These are phyloP conservation scores for Sterna hirundo DNA, from an alignment of 2,113 vertebrate species.

Conservation along the genomic window DNA sequence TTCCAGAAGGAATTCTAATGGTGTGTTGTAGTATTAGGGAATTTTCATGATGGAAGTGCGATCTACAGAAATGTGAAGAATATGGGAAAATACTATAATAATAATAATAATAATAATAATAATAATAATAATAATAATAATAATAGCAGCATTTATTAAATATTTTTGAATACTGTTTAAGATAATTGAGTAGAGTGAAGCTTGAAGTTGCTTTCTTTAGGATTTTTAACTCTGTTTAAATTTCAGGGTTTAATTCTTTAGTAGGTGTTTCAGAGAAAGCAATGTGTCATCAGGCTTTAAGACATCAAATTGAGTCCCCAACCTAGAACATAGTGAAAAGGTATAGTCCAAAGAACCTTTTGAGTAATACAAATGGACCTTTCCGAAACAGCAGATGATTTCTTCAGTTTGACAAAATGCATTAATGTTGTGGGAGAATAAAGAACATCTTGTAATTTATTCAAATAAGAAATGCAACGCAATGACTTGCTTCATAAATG, in stretches of 20 bases:
- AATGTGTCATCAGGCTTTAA: background rate
- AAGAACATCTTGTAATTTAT: background rate
- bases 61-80: background rate
- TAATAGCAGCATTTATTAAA: background rate
- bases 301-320: background rate
- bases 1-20: background rate
- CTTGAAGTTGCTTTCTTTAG: background rate
- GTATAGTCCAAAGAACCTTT: background rate
- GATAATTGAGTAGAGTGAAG: background rate
- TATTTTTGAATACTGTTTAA: background rate
- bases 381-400: background rate
- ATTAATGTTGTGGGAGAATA: background rate
- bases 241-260: background rate
- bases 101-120: background rate
- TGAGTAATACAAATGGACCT: background rate
- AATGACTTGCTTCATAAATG: background rate
- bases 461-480: background rate
- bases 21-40: background rate
- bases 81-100: background rate
- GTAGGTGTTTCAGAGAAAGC: background rate
- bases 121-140: no score
- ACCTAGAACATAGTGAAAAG: background rate
- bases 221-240: background rate
- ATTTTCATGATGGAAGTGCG: background rate
- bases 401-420: background rate